A percentile compares a stretch with the other conserved stretches of the same genome.
Evolutionary conservation across 2,888 invertebrate genomes (phyloP).

Genomic region (Rhimphoctona megacephalus): DNA sequence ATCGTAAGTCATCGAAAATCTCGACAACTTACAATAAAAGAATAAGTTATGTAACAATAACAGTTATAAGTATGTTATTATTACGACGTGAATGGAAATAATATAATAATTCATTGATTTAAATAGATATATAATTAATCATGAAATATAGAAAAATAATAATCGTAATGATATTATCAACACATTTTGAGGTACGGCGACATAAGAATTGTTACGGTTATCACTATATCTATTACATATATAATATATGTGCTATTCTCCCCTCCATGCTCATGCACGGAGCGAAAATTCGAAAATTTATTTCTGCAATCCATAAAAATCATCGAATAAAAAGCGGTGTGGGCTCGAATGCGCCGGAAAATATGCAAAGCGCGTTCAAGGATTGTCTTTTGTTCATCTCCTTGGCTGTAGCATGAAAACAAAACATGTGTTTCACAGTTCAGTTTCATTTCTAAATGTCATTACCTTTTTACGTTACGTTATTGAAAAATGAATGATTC

Average conservation of each 20-base stretch:
- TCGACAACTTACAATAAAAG: background rate
- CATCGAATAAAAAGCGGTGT: background rate
- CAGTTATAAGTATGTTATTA: background rate
- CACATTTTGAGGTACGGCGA: background rate
- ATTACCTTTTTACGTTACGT: no score
- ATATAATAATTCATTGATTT: no score
- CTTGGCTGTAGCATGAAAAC: background rate
- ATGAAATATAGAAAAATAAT: constrained; percentile 4
- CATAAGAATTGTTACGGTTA: no score
- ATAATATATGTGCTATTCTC: background rate
- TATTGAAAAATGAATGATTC: background rate
- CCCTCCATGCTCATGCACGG: background rate
- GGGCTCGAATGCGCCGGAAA: background rate
- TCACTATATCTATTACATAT: background rate
- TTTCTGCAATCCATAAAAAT: constrained; percentile 12
- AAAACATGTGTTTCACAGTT: background rate
- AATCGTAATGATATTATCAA: background rate
- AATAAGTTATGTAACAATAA: constrained; percentile 3
- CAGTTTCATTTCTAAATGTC: background rate
- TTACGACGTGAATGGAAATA: no score
- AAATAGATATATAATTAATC: background rate
- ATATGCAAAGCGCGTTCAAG: background rate
- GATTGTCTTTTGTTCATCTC: background rate
- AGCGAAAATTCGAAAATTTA: constrained; percentile 4
- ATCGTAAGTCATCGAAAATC: background rate